Evolutionary conservation across 2,888 invertebrate species (phyloP), one percentile per base, ranked within the genome.

Genomic region (Cataglyphis livida): DNA sequence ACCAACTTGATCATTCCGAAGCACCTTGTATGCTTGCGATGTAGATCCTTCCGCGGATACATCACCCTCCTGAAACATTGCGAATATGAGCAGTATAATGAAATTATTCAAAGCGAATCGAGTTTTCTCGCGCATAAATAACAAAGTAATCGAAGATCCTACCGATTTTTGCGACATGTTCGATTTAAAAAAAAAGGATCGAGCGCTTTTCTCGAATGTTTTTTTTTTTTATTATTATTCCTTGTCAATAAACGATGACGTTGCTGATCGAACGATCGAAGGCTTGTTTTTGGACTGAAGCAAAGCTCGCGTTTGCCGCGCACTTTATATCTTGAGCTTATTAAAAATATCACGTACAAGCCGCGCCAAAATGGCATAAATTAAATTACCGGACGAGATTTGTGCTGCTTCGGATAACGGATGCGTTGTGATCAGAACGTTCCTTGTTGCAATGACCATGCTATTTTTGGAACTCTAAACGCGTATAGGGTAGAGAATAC

Each of bases 1-100:
- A 70, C 97, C 97, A 64, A 96, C 96, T 94, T 95, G 95, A 62
- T 96, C 96, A 93, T 96, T 97, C 89, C 90, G 93, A 85, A 93
- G 88, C 51, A 95, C 88, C 75, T 90, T 91, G 76, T 92, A 94
- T n/a, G 71, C 65, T 1, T 25, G 61, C 18, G 82, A 32, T 15
- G 51, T 51, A 51, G 51, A n/a, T 4, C 12, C 64, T 0, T 38
- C 38, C 10, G 68, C 21, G 7, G 48, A 76, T 12, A 73, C 66
- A 0, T 18, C 10, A 32, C 54, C 41, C 68, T 74, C 75, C 87
- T 83, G 18, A 51, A 84, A 81, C 18, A 48, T 57, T 57, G 18
- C 48, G 6, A 18, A 48, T 48, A 6, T 7, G 48, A 51, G n/a
- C n/a, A n/a, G 6, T 44, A n/a, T 51, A 51, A 51, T 48, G 15